Percentiles rank a stretch among this genome's conserved stretches.
These are phyloP conservation scores for Gymnarchus niloticus DNA, from an alignment of 2,113 vertebrate species.

Conservation along the genomic window DNA sequence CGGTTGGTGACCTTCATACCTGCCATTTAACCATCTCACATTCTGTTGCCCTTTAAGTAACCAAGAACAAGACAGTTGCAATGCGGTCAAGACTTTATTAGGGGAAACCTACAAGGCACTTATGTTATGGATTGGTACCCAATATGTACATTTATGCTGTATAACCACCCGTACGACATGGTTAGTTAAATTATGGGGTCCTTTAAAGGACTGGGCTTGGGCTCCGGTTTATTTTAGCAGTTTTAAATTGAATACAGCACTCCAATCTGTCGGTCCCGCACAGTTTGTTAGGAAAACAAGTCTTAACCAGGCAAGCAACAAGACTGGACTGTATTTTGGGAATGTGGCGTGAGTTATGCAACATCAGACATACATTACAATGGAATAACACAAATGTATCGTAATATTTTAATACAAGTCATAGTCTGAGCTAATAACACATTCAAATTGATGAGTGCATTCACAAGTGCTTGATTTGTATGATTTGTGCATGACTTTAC, in stretches of 20 bases:
- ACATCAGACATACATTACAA: constrained; percentile 13
- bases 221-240: not conserved
- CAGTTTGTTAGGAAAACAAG: not conserved
- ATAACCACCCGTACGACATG: not conserved
- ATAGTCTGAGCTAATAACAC: constrained; percentile 17
- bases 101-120: constrained; percentile 23
- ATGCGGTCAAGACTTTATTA: constrained; percentile 8
- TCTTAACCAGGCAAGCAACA: constrained; percentile 3
- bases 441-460: constrained; percentile 7
- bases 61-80: constrained; percentile 2
- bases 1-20: not conserved
- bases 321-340: not conserved
- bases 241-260: not conserved
- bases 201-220: not conserved
- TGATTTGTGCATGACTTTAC: constrained; percentile 4
- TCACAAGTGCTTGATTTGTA: constrained; percentile 12
- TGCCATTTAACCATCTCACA: not conserved
- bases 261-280: not conserved
- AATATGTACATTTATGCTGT: not conserved
- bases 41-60: not conserved
- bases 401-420: constrained; percentile 6
- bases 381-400: constrained; percentile 19
- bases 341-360: constrained; percentile 7
- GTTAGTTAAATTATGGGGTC: not conserved
- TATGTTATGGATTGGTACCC: not conserved